Evolutionary conservation across 2,797 vertebrate genomes (phyloP), one percentile per base, ranked within the genome.

Genomic region (Pantherophis vulpinus): DNA sequence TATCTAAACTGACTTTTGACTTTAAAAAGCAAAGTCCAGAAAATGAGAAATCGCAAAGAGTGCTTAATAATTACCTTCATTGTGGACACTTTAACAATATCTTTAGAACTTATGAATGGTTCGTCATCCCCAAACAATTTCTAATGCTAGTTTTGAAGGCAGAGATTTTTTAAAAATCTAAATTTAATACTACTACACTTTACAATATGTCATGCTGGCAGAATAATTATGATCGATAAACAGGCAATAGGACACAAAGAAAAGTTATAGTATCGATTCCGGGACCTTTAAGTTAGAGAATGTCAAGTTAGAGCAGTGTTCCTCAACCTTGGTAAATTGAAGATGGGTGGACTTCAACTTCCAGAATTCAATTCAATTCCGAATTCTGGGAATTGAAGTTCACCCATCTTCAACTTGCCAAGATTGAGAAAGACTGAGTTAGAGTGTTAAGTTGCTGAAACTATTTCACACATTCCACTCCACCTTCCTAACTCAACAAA

Each of bases 401-500:
- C 14, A 74, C 14, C n/a, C 16, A 18, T 18, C n/a, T 74, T 74
- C 14, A 37, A 74, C n/a, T 74, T 32, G 66, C 14, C 14, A 74
- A 37, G n/a, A n/a, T 70, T n/a, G n/a, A 70, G 63, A 70, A 70
- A 70, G n/a, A 70, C 2, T 74, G 7, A 37, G 70, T 74, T 89
- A 37, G 9, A 91, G 3, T 1, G 3, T 56, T 20, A 93, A 90
- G 54, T 3, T 91, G 86, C 42, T 47, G 12, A 88, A 93, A 55
- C 86, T 89, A 92, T 32, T 91, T 83, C 89, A 70, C 25, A 87
- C 23, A 83, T 54, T 86, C 86, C 60, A 70, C 18, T 42, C 37
- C 18, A 86, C 60, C 9, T 90, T 61, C 37, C 9, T 96, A 96
- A 92, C 86, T 97, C 96, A 98, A 97, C 96, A 97, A 95, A 98